These are phyloP conservation scores for Conchocele bisecta DNA, from an alignment of 2,888 invertebrate species.

Conservation along the genomic window DNA sequence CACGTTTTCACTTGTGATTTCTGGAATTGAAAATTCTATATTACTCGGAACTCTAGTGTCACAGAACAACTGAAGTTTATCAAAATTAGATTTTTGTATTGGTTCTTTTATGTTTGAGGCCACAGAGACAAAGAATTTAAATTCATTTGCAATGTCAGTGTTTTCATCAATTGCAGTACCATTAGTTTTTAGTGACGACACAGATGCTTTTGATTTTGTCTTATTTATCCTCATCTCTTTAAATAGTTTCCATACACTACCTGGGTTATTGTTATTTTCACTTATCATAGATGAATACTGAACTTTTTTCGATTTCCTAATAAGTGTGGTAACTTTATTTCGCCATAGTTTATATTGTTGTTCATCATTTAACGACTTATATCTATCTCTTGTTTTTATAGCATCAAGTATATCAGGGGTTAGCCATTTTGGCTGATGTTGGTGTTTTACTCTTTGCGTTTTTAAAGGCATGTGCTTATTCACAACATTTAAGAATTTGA, in stretches of 20 bases:
- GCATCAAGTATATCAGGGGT: background rate
- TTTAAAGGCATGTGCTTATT: no score
- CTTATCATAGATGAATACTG: background rate
- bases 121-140: background rate
- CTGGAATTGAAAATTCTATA: background rate
- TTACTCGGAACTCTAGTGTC: background rate
- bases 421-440: no score
- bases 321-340: constrained; percentile 1
- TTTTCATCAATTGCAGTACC: background rate
- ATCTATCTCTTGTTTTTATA: background rate
- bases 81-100: background rate
- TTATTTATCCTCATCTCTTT: background rate
- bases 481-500: no score
- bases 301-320: background rate
- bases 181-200: background rate
- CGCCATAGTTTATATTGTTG: background rate
- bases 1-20: background rate
- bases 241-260: background rate
- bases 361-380: background rate
- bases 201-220: background rate
- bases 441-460: no score
- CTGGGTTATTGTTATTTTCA: background rate
- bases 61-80: background rate
- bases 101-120: no score
- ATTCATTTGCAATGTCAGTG: background rate